Conservation (phyloP, 1,140 invertebrate genomes). For the Drosophila ambigua region DNA sequence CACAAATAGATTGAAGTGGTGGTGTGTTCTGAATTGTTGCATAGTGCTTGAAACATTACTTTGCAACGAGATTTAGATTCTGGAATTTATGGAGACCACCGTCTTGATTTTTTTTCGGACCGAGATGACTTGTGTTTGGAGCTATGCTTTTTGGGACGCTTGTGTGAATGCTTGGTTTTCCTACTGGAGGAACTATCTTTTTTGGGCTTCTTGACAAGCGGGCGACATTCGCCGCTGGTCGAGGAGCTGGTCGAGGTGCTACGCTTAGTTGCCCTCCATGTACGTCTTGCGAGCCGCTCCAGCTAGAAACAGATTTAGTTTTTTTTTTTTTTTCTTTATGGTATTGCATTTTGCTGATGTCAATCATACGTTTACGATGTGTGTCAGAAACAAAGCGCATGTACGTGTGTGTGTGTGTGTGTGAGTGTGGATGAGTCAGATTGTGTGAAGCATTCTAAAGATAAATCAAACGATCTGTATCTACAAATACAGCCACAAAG, state of each 20-base stretch:
- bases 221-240: slow-evolving; percentile 50
- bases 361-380: slow-evolving; percentile 1
- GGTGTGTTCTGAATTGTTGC: neutral
- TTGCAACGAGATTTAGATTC: neutral
- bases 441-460: slow-evolving; percentile 50
- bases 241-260: slow-evolving; percentile 55
- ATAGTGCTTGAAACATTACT: no score
- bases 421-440: slow-evolving; percentile 1
- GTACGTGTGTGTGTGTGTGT: slow-evolving; percentile 11
- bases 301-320: slow-evolving; percentile 80
- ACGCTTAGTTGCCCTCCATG: slow-evolving; percentile 76
- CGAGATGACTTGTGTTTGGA: slow-evolving; percentile 58
- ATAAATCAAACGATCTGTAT: slow-evolving; percentile 33
- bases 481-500: slow-evolving; percentile 52
- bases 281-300: slow-evolving; percentile 67
- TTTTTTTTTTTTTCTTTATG: slow-evolving; percentile 31
- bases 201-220: slow-evolving; percentile 61
- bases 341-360: slow-evolving; percentile 5
- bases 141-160: slow-evolving; percentile 65
- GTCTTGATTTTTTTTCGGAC: slow-evolving; percentile 50
- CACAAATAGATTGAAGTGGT: no score
- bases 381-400: slow-evolving; percentile 24
- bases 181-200: slow-evolving; percentile 52
- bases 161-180: slow-evolving; percentile 60
- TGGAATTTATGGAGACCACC: slow-evolving; percentile 26